Evolutionary conservation across 2,113 vertebrate genomes (phyloP), one percentile per base, ranked within the genome.

Genomic region (Melanerpes aurifrons): DNA sequence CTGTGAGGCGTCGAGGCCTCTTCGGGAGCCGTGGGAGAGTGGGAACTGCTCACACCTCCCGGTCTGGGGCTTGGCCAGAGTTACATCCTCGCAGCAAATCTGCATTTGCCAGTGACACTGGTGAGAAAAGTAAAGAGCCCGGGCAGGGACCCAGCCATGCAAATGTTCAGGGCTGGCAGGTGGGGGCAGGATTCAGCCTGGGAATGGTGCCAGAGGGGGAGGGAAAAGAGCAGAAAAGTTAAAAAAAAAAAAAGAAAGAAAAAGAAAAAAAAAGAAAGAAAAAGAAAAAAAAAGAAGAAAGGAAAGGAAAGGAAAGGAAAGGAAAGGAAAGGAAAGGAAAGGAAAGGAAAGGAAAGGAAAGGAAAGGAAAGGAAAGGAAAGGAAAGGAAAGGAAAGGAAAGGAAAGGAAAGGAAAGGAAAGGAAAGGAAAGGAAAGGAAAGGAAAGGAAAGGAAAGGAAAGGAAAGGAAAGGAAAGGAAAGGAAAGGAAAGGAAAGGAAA

Each of bases 131-230:
- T 47, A 48, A 73, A 88, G 72, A 54, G 32, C 31, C 58, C 31
- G 62, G 90, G 87, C 92, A 94, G 92, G 93, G 90, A 85, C 91
- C 81, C 86, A 93, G 89, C 86, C 89, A 89, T 85, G 92, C 89
- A 92, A 94, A 94, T 95, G 43, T 85, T 88, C 74, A 6, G 82
- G 47, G 12, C 77, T 93, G 95, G 94, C 89, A 96, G 95, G 86
- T 94, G 92, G 94, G 93, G 96, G 94, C 92, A 92, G 93, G 92
- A 92, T 86, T 83, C 58, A 6, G 83, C 56, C 83, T 62, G 88
- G 96, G 96, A 94, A 75, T 9, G 8, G 63, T 10, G 90, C 93
- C 95, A 94, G 86, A 50, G 70, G 64, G 59, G 82, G 89, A 92
- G 63, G 69, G 61, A 47, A 80, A 90, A 32, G 1, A 63, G 45